Base-by-base conservation (phyloP, 2,797 vertebrate species). In the Pempheris klunzingeri region DNA sequence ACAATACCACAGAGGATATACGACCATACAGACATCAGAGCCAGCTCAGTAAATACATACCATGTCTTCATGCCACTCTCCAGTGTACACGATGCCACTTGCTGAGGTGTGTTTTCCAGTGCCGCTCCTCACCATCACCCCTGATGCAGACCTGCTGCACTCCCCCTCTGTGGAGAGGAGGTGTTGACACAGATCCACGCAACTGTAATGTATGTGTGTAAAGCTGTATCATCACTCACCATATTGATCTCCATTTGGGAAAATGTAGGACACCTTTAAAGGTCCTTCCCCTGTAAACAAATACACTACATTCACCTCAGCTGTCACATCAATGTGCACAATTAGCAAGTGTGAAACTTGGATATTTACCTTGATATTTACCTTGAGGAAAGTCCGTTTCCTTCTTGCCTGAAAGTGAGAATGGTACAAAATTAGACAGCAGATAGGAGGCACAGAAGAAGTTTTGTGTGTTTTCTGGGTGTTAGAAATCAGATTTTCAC, bases 51-150 rank as follows among this genome's bases (percentile, higher is more conserved):
- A 10, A 55, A 57, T 6, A 50, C 78, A 49, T 88, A 97, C 96
- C 92, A 94, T 96, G 87, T 97, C 94, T 47, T 96, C 90, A 47
- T 81, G 86, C 96, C 97, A 98, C 58, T 86, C 93, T 88, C 96
- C 94, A 1, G 58, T 87, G 68, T 97, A 97, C 15, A 73, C 70
- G 34, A 94, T 83, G 17, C 96, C 92, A 13, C 82, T 80, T 22
- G 92, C 77, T 10, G 95, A 92, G 4, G 81, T 95, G 78, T 97
- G 95, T 83, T 91, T 86, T 41, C 97, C 96, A 26, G 47, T 41
- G 7, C 96, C 94, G 13, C 87, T 94, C 83, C 96, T 96, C 79
- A 93, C 78, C 22, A 95, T 59, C 24, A 81, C 71, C 53, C 94
- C 96, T 28, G 91, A 91, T 13, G 83, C 14, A 62, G 91, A 91